Evolutionary conservation across 2,888 invertebrate species (phyloP), one percentile per base, ranked within the genome.

Genomic region (Brenthis hecate): DNA sequence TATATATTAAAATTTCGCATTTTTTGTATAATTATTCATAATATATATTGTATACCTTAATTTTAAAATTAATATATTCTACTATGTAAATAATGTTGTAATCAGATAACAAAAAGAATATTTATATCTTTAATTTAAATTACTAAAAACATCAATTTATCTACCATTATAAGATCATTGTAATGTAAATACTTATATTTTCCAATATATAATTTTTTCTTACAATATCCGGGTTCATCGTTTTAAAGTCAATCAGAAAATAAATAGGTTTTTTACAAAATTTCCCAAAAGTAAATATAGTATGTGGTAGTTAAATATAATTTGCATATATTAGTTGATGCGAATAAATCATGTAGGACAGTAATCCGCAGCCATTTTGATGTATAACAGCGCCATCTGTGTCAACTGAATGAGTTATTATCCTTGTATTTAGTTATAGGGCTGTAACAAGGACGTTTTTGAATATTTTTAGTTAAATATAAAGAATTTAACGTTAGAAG

Each of bases 361-460:
- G 85, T 88, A 90, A 90, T 89, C 89, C 84, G 88, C 83, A 85
- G 88, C 85, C 88, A 85, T 88, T 91, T 90, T 92, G 92, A 91
- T 88, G 87, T 86, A 87, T 86, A 84, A 81, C 87, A 89, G 85
- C 88, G 90, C 90, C 91, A 92, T 91, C 91, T 92, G 92, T 91
- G 92, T 91, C 91, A 89, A 87, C 87, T 82, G 84, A 82, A 88
- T 91, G 92, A 91, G 87, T 91, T 92, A 92, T 91, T 90, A 86
- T 86, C 78, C 81, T 78, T 75, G 78, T 75, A 75, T 76, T 67
- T 68, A 61, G 64, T 63, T 72, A 73, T 81, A 89, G 88, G 87
- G 88, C 73, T 88, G 84, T 66, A 13, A 61, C 32, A 6, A 19
- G 13, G 0, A 32, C 16, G 13, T 0, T 13, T 2, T 32, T 6